These are phyloP conservation scores for Perizoma flavofasciatum DNA, from an alignment of 2,888 invertebrate species.

Conservation along the genomic window DNA sequence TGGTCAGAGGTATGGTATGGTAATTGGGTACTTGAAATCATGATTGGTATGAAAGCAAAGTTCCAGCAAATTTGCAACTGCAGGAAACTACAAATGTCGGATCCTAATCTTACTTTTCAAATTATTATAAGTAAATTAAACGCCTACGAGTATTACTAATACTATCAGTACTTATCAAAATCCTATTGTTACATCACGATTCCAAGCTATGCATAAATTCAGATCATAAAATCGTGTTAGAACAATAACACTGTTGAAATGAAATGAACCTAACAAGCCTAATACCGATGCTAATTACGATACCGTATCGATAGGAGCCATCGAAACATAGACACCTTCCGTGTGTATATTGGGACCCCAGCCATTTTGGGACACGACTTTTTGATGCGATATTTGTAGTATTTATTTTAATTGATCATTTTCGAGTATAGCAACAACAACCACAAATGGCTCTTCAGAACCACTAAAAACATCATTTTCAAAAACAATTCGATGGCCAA, in stretches of 20 bases:
- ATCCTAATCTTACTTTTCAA: too few relatives aligned
- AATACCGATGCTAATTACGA: conserved; percentile 19
- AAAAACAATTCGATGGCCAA: too few relatives aligned
- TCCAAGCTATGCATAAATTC: conserved; percentile 1
- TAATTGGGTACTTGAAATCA: too few relatives aligned
- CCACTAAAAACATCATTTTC: too few relatives aligned
- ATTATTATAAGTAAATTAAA: too few relatives aligned
- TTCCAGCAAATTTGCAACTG: too few relatives aligned
- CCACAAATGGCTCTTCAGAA: too few relatives aligned
- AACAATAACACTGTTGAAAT: conserved; percentile 7
- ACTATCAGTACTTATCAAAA: conserved; percentile 4
- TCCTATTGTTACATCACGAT: conserved; percentile 7
- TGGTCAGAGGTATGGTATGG: too few relatives aligned
- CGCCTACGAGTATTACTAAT: neutral
- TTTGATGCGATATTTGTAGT: neutral
- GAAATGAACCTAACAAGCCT: conserved; percentile 18
- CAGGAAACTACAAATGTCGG: too few relatives aligned
- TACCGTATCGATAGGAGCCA: conserved; percentile 24
- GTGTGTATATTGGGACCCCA: conserved; percentile 7
- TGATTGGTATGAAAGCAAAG: too few relatives aligned
- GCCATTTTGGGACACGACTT: conserved; percentile 7
- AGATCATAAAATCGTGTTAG: conserved; percentile 11
- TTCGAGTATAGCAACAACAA: too few relatives aligned
- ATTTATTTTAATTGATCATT: too few relatives aligned
- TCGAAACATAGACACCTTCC: conserved; percentile 24